These are phyloP conservation scores for Cynodonichthys magdalenae DNA, from an alignment of 2,797 vertebrate genomes.

Conservation along the genomic window DNA sequence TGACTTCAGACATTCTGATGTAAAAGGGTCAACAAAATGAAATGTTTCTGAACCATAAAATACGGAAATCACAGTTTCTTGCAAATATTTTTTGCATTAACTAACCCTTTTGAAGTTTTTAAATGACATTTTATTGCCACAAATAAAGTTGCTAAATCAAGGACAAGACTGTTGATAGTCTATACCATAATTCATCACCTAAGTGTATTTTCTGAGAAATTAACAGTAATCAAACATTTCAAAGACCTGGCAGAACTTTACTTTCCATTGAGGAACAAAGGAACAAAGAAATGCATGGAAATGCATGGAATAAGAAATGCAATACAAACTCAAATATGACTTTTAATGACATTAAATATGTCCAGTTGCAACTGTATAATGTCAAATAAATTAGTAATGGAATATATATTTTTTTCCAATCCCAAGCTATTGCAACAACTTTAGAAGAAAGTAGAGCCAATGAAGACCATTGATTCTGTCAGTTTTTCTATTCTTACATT, in stretches of 20 bases:
- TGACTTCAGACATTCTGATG: neutral
- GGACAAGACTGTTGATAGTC: neutral
- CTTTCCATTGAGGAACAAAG: too few species aligned
- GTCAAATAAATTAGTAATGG: neutral
- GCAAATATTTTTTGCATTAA: neutral
- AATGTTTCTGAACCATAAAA: neutral
- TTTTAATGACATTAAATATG: neutral
- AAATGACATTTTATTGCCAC: neutral
- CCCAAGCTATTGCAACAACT: neutral
- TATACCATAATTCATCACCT: neutral
- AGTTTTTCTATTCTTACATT: too few species aligned
- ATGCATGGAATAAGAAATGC: neutral
- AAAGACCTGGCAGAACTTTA: too few species aligned
- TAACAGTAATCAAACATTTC: too few species aligned
- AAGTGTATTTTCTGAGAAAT: too few species aligned
- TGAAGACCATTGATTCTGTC: neutral
- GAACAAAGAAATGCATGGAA: too few species aligned
- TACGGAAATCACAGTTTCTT: neutral
- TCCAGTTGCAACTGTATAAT: neutral
- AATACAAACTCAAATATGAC: neutral
- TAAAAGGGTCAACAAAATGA: neutral
- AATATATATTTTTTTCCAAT: neutral
- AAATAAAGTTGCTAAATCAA: neutral
- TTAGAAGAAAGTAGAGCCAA: neutral
- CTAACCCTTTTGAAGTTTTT: neutral